Evolutionary conservation across 2,113 vertebrate species (phyloP).

Genomic region (Pterocles burchelli): DNA sequence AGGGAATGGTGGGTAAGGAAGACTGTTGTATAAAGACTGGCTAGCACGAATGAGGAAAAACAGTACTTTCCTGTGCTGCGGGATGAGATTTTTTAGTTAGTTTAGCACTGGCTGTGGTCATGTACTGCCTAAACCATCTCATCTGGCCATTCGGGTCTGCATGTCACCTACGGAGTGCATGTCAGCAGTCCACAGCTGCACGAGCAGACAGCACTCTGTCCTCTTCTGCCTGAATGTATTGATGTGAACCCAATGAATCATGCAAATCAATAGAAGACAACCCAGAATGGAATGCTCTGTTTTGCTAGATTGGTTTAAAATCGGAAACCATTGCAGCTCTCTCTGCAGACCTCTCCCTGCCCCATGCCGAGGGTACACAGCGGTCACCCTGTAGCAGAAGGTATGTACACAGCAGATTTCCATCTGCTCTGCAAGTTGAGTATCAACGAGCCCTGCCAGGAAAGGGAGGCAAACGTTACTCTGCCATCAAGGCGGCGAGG

Average conservation of each 20-base stretch:
- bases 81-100: not conserved
- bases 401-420: not conserved
- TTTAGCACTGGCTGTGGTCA: not conserved
- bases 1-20: not conserved
- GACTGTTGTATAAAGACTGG: not conserved
- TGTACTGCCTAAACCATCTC: not conserved
- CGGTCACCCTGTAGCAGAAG: not conserved
- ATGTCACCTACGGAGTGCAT: accelerated
- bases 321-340: not conserved
- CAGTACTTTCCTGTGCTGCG: not conserved
- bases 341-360: not conserved
- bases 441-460: not conserved
- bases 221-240: not conserved
- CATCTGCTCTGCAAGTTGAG: not conserved
- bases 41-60: not conserved
- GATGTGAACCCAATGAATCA: not conserved
- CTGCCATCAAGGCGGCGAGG: not conserved
- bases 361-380: not conserved
- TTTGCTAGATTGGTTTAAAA: not conserved
- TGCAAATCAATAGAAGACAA: not conserved
- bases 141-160: not conserved
- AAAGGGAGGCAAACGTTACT: not conserved
- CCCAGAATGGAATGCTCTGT: not conserved
- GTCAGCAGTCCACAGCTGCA: not conserved
- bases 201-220: not conserved